phyloP scores from a whole-genome alignment of 1,140 invertebrate genomes.

The Lasioglossum albipes region DNA sequence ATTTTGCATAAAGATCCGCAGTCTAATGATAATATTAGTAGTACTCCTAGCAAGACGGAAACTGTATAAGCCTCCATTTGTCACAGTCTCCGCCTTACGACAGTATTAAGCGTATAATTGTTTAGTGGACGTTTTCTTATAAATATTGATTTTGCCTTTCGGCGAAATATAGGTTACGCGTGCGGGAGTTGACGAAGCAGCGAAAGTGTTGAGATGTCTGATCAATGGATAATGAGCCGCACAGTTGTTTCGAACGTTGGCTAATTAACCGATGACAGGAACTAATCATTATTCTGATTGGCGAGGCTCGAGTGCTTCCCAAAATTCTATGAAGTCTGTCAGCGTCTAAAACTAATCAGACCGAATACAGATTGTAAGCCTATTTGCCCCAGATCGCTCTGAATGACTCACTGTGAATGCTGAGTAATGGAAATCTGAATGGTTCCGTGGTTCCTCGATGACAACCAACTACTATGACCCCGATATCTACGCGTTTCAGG shows the following conservation, averaged over 20 bases:
- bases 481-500: not conserved
- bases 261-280: not conserved
- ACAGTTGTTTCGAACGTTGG: not conserved
- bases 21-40: no score
- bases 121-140: no score
- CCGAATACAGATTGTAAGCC: not conserved
- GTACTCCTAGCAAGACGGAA: no score
- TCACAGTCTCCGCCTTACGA: no score
- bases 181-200: no score
- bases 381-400: not conserved
- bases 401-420: not conserved
- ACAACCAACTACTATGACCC: not conserved
- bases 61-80: no score
- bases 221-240: no score
- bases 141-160: no score
- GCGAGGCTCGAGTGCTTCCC: not conserved
- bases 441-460: not conserved
- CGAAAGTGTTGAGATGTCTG: no score
- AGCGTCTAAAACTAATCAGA: not conserved
- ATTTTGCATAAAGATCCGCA: no score
- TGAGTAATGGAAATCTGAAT: not conserved
- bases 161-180: no score
- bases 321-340: not conserved
- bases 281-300: not conserved
- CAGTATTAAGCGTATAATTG: no score